Evolutionary conservation across 1,140 invertebrate genomes (phyloP).

Genomic region (Drosophila ercepeae): DNA sequence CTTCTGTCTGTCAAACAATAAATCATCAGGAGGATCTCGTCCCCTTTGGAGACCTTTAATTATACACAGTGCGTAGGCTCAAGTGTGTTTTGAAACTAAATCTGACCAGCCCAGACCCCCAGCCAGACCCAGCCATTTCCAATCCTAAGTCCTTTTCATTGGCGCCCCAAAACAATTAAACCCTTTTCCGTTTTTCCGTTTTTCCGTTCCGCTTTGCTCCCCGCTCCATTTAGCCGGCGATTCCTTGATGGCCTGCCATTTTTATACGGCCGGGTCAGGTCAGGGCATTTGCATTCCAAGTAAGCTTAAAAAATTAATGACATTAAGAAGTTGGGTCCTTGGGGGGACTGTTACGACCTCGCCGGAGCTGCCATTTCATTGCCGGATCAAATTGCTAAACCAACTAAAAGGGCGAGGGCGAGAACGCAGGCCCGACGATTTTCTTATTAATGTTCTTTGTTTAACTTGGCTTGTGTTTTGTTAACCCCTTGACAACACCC

Average conservation of each 20-base stretch:
- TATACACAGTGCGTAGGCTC: slow-evolving; percentile 63
- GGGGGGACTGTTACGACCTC: slow-evolving; percentile 14
- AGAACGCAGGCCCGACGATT: slow-evolving; percentile 4
- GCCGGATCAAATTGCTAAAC: slow-evolving; percentile 70
- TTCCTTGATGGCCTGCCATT: slow-evolving; percentile 67
- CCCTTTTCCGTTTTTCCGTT: slow-evolving; percentile 50
- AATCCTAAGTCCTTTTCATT: slow-evolving; percentile 31
- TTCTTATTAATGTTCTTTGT: slow-evolving; percentile 68
- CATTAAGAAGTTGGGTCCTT: slow-evolving; percentile 74
- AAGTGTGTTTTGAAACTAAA: slow-evolving; percentile 79
- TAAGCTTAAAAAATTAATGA: slow-evolving; percentile 82
- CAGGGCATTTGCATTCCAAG: slow-evolving; percentile 62
- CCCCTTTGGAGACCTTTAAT: slow-evolving; percentile 58
- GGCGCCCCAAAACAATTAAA: slow-evolving; percentile 78
- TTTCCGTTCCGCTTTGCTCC: slow-evolving; percentile 1
- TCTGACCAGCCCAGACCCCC: slow-evolving; percentile 38
- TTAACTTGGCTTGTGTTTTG: slow-evolving; percentile 40
- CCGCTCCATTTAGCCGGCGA: slow-evolving; percentile 14
- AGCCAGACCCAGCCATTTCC: slow-evolving; percentile 7
- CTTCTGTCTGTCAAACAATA: slow-evolving; percentile 76
- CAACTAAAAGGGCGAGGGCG: slow-evolving; percentile 36
- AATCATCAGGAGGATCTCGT: slow-evolving; percentile 58
- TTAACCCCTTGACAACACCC: slow-evolving; percentile 44
- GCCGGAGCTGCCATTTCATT: slow-evolving; percentile 25
- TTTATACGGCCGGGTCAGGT: slow-evolving; percentile 41